Conservation (phyloP, 2,888 invertebrate species). For the Cheilosia impressa region DNA sequence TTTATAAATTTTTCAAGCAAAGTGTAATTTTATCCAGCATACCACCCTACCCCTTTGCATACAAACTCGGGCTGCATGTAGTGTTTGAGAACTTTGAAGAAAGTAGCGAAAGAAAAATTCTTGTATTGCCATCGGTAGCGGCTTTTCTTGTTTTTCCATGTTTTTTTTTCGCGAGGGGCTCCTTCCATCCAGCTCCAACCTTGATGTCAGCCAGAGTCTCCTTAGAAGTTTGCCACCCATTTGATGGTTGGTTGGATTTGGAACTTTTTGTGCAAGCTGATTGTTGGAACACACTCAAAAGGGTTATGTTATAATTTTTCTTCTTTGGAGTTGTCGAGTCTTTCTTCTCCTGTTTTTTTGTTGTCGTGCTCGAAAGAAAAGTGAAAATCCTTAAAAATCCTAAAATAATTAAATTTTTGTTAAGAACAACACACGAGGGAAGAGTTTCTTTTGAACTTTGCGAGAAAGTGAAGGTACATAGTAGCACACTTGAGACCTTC, state of each 20-base stretch:
- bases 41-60: background rate
- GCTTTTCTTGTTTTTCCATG: slow-evolving; percentile 17
- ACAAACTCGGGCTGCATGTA: background rate
- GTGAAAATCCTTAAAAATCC: slow-evolving; percentile 47
- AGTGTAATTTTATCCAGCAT: slow-evolving; percentile 61
- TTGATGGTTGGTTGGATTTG: slow-evolving; percentile 64
- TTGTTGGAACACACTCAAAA: slow-evolving; percentile 49
- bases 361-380: slow-evolving; percentile 8
- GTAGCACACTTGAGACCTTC: slow-evolving; percentile 23
- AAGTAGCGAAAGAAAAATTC: slow-evolving; percentile 68
- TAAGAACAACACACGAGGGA: slow-evolving; percentile 6
- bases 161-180: slow-evolving; percentile 14
- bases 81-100: slow-evolving; percentile 65
- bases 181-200: slow-evolving; percentile 14
- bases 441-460: slow-evolving; percentile 52
- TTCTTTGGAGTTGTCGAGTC: slow-evolving; percentile 18
- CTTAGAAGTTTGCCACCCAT: slow-evolving; percentile 64
- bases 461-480: slow-evolving; percentile 1
- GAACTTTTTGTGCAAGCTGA: slow-evolving; percentile 22
- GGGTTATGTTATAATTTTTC: slow-evolving; percentile 61
- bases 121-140: slow-evolving; percentile 45
- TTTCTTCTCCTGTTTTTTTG: slow-evolving; percentile 6
- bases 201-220: slow-evolving; percentile 51
- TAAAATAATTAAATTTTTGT: slow-evolving; percentile 69
- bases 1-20: slow-evolving; percentile 71